These are phyloP conservation scores for Pygocentrus nattereri DNA, from an alignment of 2,797 vertebrate genomes.

Conservation along the genomic window DNA sequence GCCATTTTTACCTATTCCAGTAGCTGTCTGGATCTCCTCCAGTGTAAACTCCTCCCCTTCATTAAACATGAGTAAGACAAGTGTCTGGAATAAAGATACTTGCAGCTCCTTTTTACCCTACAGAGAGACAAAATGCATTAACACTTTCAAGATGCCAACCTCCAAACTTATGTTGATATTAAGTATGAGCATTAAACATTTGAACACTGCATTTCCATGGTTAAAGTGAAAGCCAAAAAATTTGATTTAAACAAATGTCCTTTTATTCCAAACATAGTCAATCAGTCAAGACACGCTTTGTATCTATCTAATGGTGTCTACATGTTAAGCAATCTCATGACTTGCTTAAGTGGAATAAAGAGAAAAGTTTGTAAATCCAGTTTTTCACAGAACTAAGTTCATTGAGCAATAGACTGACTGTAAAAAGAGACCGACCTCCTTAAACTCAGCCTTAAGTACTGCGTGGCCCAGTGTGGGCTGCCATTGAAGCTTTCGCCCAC, in stretches of 20 bases:
- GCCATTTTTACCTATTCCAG: conserved; percentile 91
- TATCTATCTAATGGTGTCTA: no score
- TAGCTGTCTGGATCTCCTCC: conserved; percentile 96
- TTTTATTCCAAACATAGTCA: no score
- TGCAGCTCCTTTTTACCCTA: conserved; percentile 98
- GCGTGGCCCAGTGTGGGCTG: conserved; percentile 97
- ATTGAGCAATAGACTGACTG: background rate
- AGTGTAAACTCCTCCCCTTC: conserved; percentile 97
- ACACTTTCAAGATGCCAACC: background rate
- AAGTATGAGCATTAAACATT: background rate
- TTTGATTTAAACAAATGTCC: no score
- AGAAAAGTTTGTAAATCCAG: background rate
- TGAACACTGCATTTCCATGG: background rate
- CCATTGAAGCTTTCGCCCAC: conserved; percentile 98
- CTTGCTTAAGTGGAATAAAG: background rate
- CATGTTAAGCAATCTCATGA: background rate
- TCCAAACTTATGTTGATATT: background rate
- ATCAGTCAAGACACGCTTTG: no score
- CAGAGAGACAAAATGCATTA: conserved; percentile 46
- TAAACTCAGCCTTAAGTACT: conserved; percentile 97
- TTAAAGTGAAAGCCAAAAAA: no score
- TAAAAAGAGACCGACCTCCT: conserved; percentile 82
- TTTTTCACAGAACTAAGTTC: background rate
- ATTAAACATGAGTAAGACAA: conserved; percentile 98
- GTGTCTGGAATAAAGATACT: conserved; percentile 97